phyloP scores from a whole-genome alignment of 2,797 vertebrate species.

The Pseudotriccus pelzelni region DNA sequence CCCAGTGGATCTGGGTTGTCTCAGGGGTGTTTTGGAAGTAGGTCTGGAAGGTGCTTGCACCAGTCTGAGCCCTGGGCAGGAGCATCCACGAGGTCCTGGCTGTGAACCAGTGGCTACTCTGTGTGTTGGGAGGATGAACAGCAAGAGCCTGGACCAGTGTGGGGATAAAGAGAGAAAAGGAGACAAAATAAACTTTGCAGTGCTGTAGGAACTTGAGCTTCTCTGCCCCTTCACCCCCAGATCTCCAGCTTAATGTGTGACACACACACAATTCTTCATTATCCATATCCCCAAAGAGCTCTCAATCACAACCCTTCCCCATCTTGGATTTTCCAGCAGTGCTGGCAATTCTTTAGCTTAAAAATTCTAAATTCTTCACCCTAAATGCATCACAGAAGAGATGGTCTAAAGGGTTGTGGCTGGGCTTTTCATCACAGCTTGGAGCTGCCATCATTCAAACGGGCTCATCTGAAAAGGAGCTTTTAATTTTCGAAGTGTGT shows the following conservation, averaged over 20 bases:
- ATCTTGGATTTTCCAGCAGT: background rate
- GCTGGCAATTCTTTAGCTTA: background rate
- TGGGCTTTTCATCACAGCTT: background rate
- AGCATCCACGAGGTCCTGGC: background rate
- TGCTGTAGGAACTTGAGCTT: background rate
- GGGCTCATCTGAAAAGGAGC: background rate
- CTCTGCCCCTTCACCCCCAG: background rate
- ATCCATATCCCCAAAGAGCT: background rate
- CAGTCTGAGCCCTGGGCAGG: background rate
- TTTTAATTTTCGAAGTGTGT: background rate
- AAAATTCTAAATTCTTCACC: background rate
- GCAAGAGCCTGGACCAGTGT: background rate
- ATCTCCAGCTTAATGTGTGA: background rate
- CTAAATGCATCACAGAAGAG: background rate
- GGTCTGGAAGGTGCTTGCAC: background rate
- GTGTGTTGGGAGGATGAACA: fast-evolving
- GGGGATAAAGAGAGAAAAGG: background rate
- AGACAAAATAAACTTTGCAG: background rate
- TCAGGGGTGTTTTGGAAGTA: background rate
- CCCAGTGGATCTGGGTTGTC: background rate
- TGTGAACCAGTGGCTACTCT: background rate
- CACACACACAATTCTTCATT: background rate
- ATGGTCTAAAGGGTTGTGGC: background rate
- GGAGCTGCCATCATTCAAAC: background rate
- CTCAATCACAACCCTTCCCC: background rate